A percentile compares a stretch with the other conserved stretches of the same genome.
These are phyloP conservation scores for Montipora cactus DNA, from an alignment of 64 coral and sea anemone species.

Conservation along the genomic window DNA sequence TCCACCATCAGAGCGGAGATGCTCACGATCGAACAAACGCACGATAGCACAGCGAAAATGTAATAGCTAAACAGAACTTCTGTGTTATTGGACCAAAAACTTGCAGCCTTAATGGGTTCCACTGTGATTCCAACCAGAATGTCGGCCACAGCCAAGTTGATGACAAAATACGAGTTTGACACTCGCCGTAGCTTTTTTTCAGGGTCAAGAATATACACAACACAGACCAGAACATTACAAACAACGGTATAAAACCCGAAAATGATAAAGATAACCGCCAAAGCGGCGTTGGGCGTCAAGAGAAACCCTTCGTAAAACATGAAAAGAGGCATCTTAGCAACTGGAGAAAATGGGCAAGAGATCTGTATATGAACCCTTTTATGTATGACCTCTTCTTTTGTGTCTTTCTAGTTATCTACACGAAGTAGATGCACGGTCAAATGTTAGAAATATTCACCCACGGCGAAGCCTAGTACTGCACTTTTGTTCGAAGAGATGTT, in stretches of 20 bases:
- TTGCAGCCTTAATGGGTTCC: conserved; percentile 87
- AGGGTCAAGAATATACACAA: conserved; percentile 80
- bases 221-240: conserved; percentile 77
- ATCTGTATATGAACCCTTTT: no score
- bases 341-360: background rate
- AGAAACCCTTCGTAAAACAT: conserved; percentile 95
- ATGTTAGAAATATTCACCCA: background rate
- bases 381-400: background rate
- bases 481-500: background rate
- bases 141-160: conserved; percentile 84
- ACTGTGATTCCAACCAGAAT: conserved; percentile 91
- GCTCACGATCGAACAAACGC: conserved; percentile 86
- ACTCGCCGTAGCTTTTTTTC: conserved; percentile 75
- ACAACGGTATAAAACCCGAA: conserved; percentile 88
- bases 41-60: conserved; percentile 84
- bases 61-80: conserved; percentile 79
- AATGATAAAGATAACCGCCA: conserved; percentile 80
- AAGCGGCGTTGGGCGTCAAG: conserved; percentile 68
- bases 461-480: background rate
- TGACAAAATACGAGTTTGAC: conserved; percentile 83
- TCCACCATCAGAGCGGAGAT: conserved; percentile 88
- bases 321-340: conserved; percentile 45
- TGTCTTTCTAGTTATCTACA: background rate
- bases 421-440: background rate
- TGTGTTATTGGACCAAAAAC: conserved; percentile 72